Percentiles rank a stretch among this genome's conserved stretches.
Evolutionary conservation across 2,113 vertebrate species (phyloP).

Genomic region (Hipposideros armiger): DNA sequence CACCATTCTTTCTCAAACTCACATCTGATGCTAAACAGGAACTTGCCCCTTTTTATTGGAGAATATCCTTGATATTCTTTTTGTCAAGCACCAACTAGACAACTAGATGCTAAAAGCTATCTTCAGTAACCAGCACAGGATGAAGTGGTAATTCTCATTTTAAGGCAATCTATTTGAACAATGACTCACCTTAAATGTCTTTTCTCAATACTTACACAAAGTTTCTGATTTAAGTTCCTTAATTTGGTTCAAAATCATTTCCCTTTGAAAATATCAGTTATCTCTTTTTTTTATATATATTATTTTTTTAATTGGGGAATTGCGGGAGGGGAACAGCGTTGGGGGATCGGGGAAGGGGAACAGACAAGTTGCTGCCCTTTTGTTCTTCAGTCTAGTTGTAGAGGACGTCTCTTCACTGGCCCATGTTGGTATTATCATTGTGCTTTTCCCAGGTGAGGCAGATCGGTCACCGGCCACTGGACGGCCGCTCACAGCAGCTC

Average conservation of each 20-base stretch:
- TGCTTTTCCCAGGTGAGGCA: too few species aligned
- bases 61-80: background rate
- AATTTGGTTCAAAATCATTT: constrained; percentile 6
- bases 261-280: background rate
- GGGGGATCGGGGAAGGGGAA: too few species aligned
- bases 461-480: too few species aligned
- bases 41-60: background rate
- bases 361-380: too few species aligned
- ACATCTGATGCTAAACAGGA: background rate
- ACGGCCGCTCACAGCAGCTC: too few species aligned
- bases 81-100: background rate
- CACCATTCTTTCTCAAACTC: constrained; percentile 4
- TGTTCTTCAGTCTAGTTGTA: too few species aligned
- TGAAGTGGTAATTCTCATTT: background rate
- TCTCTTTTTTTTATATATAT: background rate
- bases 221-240: constrained; percentile 15
- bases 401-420: too few species aligned
- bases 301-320: too few species aligned
- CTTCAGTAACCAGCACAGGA: background rate
- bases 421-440: too few species aligned
- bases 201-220: background rate
- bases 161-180: background rate
- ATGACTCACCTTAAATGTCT: constrained; percentile 23
- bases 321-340: too few species aligned
- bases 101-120: background rate